Percentiles rank a stretch among this genome's conserved stretches.
phyloP scores from a whole-genome alignment of 1,140 invertebrate genomes.

The Cylas formicarius region DNA sequence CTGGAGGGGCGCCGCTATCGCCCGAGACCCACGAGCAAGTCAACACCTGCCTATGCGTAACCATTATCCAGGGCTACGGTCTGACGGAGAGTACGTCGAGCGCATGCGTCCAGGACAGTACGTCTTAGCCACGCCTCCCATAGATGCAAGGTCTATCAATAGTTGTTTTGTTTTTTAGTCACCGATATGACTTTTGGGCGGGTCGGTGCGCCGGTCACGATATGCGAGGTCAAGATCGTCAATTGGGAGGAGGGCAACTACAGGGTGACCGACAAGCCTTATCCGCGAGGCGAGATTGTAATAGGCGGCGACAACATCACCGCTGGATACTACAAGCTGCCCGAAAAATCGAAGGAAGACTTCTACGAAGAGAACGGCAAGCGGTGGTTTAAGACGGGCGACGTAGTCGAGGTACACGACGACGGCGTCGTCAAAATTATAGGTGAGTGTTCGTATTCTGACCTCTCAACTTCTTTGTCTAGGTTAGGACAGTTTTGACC shows the following conservation, averaged over 20 bases:
- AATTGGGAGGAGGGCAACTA: slow-evolving; percentile 97
- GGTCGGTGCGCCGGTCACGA: slow-evolving; percentile 82
- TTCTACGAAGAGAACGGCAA: slow-evolving; percentile 76
- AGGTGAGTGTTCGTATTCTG: slow-evolving; percentile 59
- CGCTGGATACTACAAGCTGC: slow-evolving; percentile 85
- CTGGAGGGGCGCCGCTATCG: slow-evolving; percentile 92
- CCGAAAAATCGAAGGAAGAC: slow-evolving; percentile 83
- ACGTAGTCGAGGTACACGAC: slow-evolving; percentile 87
- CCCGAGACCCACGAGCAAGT: slow-evolving; percentile 93
- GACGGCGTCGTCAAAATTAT: slow-evolving; percentile 96
- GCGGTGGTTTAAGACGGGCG: slow-evolving; percentile 91
- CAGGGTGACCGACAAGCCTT: slow-evolving; percentile 78
- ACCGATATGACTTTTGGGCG: slow-evolving; percentile 69
- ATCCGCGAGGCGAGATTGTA: slow-evolving; percentile 86
- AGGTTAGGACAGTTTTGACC: too few species aligned
- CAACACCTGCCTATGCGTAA: slow-evolving; percentile 84
- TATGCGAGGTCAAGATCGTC: slow-evolving; percentile 78
- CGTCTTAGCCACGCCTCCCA: slow-evolving; percentile 34
- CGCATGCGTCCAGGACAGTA: slow-evolving; percentile 81
- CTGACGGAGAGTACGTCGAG: slow-evolving; percentile 94
- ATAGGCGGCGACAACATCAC: slow-evolving; percentile 89
- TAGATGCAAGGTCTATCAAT: not conserved
- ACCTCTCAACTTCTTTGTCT: too few species aligned
- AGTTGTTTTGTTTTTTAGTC: slow-evolving; percentile 39
- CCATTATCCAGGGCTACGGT: slow-evolving; percentile 92